Percentiles rank a stretch among this genome's conserved stretches.
Evolutionary conservation across 2,888 invertebrate genomes (phyloP).

Genomic region (Dexiosoma caninum): DNA sequence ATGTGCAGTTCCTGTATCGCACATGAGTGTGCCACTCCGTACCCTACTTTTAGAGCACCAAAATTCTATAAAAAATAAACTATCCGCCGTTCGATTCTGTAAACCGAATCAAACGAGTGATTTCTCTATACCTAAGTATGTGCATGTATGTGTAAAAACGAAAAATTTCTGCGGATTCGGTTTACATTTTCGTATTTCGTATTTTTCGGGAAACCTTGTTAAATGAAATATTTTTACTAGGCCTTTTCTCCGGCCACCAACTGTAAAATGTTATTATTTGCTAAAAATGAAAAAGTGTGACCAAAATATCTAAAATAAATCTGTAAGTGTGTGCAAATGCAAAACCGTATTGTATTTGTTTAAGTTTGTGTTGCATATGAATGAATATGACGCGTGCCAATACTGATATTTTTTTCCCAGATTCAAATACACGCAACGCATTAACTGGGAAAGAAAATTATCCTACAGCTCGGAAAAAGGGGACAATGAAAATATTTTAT

Average conservation of each 20-base stretch:
- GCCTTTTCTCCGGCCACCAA: neutral
- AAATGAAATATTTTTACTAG: neutral
- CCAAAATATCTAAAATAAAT: conserved; percentile 37
- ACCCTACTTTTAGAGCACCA: no score
- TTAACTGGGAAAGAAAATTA: conserved; percentile 15
- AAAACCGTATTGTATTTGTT: conserved; percentile 27
- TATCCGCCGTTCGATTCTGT: no score
- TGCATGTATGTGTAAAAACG: no score
- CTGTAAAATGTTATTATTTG: neutral
- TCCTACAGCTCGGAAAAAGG: neutral
- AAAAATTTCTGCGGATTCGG: no score
- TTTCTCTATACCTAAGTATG: no score
- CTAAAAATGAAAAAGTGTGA: conserved; percentile 46
- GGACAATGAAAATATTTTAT: conserved; percentile 59
- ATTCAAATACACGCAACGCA: conserved; percentile 56
- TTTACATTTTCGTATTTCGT: no score
- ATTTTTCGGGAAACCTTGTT: neutral
- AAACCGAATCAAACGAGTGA: no score
- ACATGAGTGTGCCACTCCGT: no score
- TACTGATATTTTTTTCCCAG: conserved; percentile 49
- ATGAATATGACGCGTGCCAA: conserved; percentile 63
- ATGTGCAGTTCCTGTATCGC: no score
- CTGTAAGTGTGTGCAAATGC: conserved; percentile 7
- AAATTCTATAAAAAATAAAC: no score
- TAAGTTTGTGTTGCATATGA: conserved; percentile 20